Evolutionary conservation across 2,797 vertebrate genomes (phyloP).

Genomic region (Microchirus variegatus): DNA sequence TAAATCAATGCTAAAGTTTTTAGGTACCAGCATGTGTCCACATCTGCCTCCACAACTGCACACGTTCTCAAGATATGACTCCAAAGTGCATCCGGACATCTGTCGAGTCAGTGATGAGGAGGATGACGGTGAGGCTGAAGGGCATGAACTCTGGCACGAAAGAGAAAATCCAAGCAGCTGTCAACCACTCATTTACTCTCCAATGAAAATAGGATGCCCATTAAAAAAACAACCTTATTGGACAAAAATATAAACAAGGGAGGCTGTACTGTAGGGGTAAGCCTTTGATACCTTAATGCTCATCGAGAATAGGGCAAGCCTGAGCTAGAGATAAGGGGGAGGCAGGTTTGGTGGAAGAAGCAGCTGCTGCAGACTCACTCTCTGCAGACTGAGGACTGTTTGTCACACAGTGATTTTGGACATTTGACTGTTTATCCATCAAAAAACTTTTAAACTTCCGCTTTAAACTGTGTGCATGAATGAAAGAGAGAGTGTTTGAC

Average conservation of each 20-base stretch:
- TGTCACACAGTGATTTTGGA: slow-evolving; percentile 24
- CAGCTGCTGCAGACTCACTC: slow-evolving; percentile 27
- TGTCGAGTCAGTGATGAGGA: slow-evolving; percentile 36
- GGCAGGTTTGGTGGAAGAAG: slow-evolving; percentile 6
- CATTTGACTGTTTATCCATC: slow-evolving; percentile 48
- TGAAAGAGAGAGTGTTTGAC: slow-evolving; percentile 10
- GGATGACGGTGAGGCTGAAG: slow-evolving; percentile 39
- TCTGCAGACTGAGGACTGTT: slow-evolving; percentile 1
- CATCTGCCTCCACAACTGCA: neutral
- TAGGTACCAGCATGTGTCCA: no score
- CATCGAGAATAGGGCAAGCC: slow-evolving; percentile 42
- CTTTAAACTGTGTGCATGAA: neutral
- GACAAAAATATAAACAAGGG: slow-evolving; percentile 44
- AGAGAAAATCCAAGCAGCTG: slow-evolving; percentile 45
- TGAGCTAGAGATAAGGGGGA: slow-evolving; percentile 33
- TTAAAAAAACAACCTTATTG: slow-evolving; percentile 47
- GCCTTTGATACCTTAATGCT: slow-evolving; percentile 59
- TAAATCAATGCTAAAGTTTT: no score
- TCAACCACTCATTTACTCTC: slow-evolving; percentile 33
- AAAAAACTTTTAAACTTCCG: neutral
- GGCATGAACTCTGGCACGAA: slow-evolving; percentile 30
- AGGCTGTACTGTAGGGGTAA: slow-evolving; percentile 31
- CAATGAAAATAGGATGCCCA: slow-evolving; percentile 51
- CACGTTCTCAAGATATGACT: slow-evolving; percentile 32
- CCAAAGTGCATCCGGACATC: slow-evolving; percentile 17